Base-by-base conservation (phyloP, 1,140 invertebrate genomes). In the Laupala kohalensis region DNA sequence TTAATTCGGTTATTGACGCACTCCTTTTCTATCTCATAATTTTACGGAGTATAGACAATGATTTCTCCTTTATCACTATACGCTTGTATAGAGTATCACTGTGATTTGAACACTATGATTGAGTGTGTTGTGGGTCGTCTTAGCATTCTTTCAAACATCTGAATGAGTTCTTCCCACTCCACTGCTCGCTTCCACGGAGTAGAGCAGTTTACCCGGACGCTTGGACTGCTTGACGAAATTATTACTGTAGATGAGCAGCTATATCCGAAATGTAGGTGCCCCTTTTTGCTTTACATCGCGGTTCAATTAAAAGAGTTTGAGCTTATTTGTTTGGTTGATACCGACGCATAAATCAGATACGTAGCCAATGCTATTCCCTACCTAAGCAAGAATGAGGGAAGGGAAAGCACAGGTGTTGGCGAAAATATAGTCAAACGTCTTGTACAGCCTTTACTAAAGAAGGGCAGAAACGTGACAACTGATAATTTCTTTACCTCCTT, bases 241-340 rank as follows among this genome's bases (percentile, higher is more conserved):
- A 66, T 71, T 19, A 13, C 25, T 71, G 70, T 80, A 29, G 78
- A 80, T 77, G 78, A 81, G 74, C 79, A 80, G 66, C 73, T 81
- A 62, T 81, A 79, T 76, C 77, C 78, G 64, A 79, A 80, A 76
- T 72, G 76, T 5, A 74, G 23, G 27, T 71, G 70, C 29, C 23
- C 6, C 26, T 71, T 71, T 37, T 67, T 24, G 15, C 70, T 67
- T 3, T 71, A 66, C 25, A 66, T 71, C 24, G 3, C 64, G 6
- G 28, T 25, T 29, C 67, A 71, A 30, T 25, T 1, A 67, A 64
- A 71, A 28, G 67, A 71, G 30, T 71, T 24, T 71, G 64, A 64
- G 23, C 0, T 71, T 24, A 71, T 67, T 9, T 67, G 67, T 9
- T 71, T 63, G 64, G 24, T 71, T 5, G 64, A 19, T 24, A 25